These are phyloP conservation scores for Leptogaster cylindrica DNA, from an alignment of 2,888 invertebrate genomes.

Conservation along the genomic window DNA sequence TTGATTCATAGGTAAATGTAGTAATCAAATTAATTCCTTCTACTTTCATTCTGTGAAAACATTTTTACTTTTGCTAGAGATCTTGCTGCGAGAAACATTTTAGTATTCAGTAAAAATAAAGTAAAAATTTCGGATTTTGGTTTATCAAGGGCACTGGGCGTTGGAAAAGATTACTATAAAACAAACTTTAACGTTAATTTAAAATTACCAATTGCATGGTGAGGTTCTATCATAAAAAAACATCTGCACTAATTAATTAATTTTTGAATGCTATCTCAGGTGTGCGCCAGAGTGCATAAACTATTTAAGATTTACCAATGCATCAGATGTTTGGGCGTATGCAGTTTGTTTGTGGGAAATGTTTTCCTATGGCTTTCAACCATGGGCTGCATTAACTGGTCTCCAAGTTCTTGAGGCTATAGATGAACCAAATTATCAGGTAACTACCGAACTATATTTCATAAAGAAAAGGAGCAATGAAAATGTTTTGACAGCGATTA, in stretches of 20 bases:
- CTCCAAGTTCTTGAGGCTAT: conserved; percentile 95
- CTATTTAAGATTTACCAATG: conserved; percentile 92
- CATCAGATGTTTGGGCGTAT: conserved; percentile 98
- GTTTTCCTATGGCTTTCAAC: conserved; percentile 98
- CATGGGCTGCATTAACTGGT: conserved; percentile 94
- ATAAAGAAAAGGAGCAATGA: conserved; percentile 4
- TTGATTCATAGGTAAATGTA: conserved; percentile 86
- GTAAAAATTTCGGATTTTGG: conserved; percentile 99
- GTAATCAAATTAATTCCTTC: background rate
- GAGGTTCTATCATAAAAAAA: conserved; percentile 58
- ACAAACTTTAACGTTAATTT: conserved; percentile 97
- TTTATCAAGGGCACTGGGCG: conserved; percentile 90
- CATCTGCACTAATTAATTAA: no score
- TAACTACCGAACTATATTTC: conserved; percentile 50
- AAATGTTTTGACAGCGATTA: conserved; percentile 68
- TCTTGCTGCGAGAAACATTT: conserved; percentile 95
- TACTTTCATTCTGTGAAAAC: background rate
- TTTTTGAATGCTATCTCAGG: conserved; percentile 62
- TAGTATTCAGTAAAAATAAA: conserved; percentile 94
- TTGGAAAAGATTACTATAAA: conserved; percentile 98
- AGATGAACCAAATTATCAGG: conserved; percentile 88
- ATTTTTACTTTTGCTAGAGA: conserved; percentile 74
- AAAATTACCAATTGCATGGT: conserved; percentile 98
- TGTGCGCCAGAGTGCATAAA: conserved; percentile 98
- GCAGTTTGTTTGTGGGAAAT: conserved; percentile 99